Evolutionary conservation across 2,797 vertebrate species (phyloP).

Genomic region (Orientallactaga sibirica): DNA sequence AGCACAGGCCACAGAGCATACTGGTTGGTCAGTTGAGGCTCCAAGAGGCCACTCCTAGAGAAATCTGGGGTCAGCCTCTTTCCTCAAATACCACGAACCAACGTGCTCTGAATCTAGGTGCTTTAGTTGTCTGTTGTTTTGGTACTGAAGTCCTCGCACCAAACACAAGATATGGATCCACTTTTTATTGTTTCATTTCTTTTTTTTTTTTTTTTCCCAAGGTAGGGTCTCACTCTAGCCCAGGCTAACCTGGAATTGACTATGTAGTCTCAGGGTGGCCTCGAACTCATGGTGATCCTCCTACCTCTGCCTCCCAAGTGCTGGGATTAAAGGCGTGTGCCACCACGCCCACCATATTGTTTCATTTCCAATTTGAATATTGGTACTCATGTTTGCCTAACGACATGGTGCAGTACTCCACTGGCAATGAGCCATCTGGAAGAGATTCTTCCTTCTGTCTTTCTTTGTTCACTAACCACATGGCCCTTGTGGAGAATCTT

Average conservation of each 20-base stretch:
- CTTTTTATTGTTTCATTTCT: too few species aligned
- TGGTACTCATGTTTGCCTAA: conserved; percentile 62
- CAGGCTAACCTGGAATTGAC: too few species aligned
- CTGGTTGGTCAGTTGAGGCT: not conserved
- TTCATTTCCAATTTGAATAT: conserved; percentile 56
- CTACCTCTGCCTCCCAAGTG: too few species aligned
- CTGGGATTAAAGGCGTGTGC: too few species aligned
- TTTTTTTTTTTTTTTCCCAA: too few species aligned
- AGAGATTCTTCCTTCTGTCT: conserved; percentile 65
- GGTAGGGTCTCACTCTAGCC: too few species aligned
- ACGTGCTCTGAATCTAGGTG: not conserved
- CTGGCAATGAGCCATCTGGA: conserved; percentile 72
- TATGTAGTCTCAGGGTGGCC: too few species aligned
- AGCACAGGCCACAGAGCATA: not conserved
- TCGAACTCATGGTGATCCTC: too few species aligned
- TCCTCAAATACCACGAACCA: not conserved
- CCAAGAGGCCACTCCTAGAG: not conserved
- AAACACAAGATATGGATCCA: not conserved
- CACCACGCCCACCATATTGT: too few species aligned
- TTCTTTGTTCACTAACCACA: conserved; percentile 56
- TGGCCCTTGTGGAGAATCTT: not conserved
- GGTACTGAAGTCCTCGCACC: not conserved
- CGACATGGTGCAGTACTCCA: conserved; percentile 43
- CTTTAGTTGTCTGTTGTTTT: not conserved
- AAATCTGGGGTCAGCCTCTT: not conserved